phyloP scores from a whole-genome alignment of 2,113 vertebrate genomes.

The Myotis brandtii region DNA sequence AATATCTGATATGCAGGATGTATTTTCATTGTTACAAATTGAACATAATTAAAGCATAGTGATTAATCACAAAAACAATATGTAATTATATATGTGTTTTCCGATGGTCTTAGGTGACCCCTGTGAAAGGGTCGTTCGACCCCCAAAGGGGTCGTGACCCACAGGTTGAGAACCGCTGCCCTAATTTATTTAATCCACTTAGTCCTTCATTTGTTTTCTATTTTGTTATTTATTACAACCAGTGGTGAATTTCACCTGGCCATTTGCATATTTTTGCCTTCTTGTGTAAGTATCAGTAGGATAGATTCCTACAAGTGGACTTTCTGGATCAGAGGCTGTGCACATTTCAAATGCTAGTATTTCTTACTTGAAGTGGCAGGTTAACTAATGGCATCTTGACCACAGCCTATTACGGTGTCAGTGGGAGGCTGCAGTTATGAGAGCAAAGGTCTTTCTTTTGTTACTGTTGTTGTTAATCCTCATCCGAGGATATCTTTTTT shows the following conservation, averaged over 20 bases:
- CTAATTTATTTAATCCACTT: background rate
- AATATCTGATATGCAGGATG: too few relatives aligned
- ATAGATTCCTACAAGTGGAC: background rate
- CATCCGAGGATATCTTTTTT: too few relatives aligned
- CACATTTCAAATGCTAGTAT: background rate
- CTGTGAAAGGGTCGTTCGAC: too few relatives aligned
- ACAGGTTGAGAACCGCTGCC: too few relatives aligned
- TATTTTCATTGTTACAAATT: too few relatives aligned
- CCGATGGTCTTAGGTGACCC: too few relatives aligned
- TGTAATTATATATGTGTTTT: too few relatives aligned
- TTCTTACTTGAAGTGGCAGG: background rate
- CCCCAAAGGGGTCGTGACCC: too few relatives aligned
- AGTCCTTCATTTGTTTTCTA: background rate
- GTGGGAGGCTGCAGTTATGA: background rate
- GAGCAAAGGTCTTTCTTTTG: background rate
- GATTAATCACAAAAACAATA: too few relatives aligned
- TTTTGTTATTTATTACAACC: background rate
- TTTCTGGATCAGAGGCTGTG: background rate
- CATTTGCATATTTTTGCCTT: background rate
- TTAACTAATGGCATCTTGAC: background rate
- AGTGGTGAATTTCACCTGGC: background rate
- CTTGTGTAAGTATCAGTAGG: background rate
- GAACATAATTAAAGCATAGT: too few relatives aligned
- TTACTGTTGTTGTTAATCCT: too few relatives aligned
- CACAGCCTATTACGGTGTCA: background rate